Evolutionary conservation across 2,888 invertebrate genomes (phyloP), one percentile per base, ranked within the genome.

Genomic region (Camptogramma bilineatum): DNA sequence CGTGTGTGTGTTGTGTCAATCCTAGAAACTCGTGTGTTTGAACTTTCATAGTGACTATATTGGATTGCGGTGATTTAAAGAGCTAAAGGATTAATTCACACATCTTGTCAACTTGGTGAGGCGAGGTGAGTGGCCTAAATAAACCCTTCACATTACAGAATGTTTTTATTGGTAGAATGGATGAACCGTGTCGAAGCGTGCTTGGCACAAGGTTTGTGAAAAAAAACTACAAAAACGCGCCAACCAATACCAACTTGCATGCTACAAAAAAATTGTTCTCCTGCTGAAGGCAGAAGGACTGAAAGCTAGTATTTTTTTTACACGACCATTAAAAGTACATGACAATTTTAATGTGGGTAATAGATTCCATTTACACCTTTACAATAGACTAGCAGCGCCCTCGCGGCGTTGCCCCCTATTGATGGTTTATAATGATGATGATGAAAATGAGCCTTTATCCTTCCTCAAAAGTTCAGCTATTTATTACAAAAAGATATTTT

Each of bases 61-160:
- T 70, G 70, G 70, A 70, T 68, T 70, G 70, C 70, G 70, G 70
- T 70, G 70, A 46, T 55, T 47, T 44, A 21, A 16, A 28, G 31
- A 48, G 61, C 53, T 56, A 60, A 65, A 65, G 67, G 65, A 59
- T 65, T 65, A 52, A 63, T 67, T 65, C 44, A 51, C 62, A 39
- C 53, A 21, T 48, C 18, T 48, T 19, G 44, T 51, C 47, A 18
- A 51, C 53, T 56, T 1, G 39, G 42, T 46, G 13, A 24, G 34
- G 54, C 46, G 66, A 69, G 70, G 70, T 70, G 61, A 70, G 67
- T 70, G 67, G 18, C 63, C 65, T 58, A 60, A 17, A 58, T 69
- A 42, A 62, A 54, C 46, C 56, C 66, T 66, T 64, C 61, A 50
- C 34, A 34, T 56, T 62, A 62, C 53, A 28, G 13, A 9, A 34